These are phyloP conservation scores for Odontocolon sp. DNA, from an alignment of 2,888 invertebrate species.

Conservation along the genomic window DNA sequence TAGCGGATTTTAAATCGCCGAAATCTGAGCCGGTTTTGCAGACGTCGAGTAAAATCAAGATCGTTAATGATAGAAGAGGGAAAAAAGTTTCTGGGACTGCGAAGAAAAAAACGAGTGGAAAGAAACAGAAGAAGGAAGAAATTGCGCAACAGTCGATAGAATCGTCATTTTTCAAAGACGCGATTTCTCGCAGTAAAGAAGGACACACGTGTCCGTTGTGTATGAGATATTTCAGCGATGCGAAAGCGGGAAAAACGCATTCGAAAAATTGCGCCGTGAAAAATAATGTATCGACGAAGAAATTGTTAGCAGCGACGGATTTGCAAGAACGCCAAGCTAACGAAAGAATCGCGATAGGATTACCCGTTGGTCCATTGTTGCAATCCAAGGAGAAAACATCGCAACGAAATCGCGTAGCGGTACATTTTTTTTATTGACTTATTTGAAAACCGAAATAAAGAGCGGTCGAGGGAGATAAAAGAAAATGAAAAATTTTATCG, in stretches of 20 bases:
- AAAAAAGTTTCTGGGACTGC: constrained; percentile 59
- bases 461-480: too few relatives aligned
- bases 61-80: constrained; percentile 49
- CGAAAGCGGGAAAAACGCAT: constrained; percentile 68
- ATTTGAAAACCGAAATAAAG: too few relatives aligned
- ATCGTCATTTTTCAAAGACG: constrained; percentile 73
- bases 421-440: constrained; percentile 20
- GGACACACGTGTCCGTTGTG: constrained; percentile 77
- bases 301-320: constrained; percentile 77
- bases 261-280: constrained; percentile 79
- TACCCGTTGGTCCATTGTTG: constrained; percentile 74
- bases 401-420: constrained; percentile 51
- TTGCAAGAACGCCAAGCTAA: constrained; percentile 79
- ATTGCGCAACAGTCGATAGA: constrained; percentile 70
- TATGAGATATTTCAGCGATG: constrained; percentile 74
- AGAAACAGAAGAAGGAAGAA: constrained; percentile 45
- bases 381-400: constrained; percentile 64
- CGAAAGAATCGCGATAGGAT: constrained; percentile 79
- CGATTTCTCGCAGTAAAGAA: constrained; percentile 52
- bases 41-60: constrained; percentile 47
- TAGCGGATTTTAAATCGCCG: constrained; percentile 76
- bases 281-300: constrained; percentile 76
- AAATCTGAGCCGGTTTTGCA: constrained; percentile 47
- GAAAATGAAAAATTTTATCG: too few relatives aligned
- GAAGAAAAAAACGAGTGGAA: constrained; percentile 11